Base-by-base conservation (phyloP, 1,140 invertebrate genomes). In the Calephelis virginiensis region DNA sequence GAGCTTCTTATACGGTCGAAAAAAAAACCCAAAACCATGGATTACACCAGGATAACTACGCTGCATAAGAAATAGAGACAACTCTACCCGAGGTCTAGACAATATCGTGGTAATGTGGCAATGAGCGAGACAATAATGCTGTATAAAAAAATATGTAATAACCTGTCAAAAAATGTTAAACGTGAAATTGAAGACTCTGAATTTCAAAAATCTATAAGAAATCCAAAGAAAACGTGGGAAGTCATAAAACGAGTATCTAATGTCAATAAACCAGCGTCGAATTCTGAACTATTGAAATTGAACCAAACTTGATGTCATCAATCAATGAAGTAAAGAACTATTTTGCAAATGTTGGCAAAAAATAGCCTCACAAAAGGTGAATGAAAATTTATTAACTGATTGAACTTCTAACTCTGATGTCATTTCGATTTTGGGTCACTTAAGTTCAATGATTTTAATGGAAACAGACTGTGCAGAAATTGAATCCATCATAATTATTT, bases 191-290 rank as follows among this genome's bases (percentile, higher is more conserved):
- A 28, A 28, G 5, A 28, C 2, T 28, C 28, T 28, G 28, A 28
- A 50, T 14, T 50, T 14, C 12, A 50, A 8, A 50, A 50, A 13
- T 50, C 17, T 50, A 13, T 0, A 17, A 50, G 8, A 14, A 12
- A 50, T 50, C 49, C 49, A 50, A 50, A 14, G 13, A 50, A 14
- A 12, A 50, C 6, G 49, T 50, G 49, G 49, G 49, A 50, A 50
- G 8, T 14, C 13, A 14, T 50, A 4, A 50, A 50, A 50, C 13
- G 13, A 4, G 14, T 50, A 14, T 50, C 49, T 50, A 14, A 50
- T 17, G 13, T 50, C 8, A 50, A 50, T 50, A 50, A 50, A 13
- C 13, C 49, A 17, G 13, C 49, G 13, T 4, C 13, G 14, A 50
- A 6, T 9, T 14, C 49, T 50, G 49, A 50, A 50, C 13, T 50